A percentile compares a stretch with the other conserved stretches of the same genome.
Evolutionary conservation across 1,140 invertebrate genomes (phyloP).

Genomic region (Vanessa atalanta): DNA sequence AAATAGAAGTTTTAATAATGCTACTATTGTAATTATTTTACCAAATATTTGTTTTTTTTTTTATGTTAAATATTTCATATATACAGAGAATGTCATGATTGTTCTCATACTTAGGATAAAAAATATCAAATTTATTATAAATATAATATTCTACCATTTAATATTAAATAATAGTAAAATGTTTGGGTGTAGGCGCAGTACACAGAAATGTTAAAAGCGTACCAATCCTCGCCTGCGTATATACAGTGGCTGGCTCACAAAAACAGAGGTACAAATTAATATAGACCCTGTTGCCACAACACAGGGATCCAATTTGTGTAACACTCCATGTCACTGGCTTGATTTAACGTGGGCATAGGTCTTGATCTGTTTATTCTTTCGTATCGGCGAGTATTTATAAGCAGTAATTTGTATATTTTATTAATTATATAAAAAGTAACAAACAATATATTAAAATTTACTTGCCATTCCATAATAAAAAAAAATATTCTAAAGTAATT

Average conservation of each 20-base stretch:
- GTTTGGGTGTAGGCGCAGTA: conserved; percentile 78
- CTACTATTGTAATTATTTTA: no score
- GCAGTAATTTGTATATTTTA: no score
- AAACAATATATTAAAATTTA: no score
- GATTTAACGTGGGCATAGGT: conserved; percentile 45
- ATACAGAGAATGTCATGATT: no score
- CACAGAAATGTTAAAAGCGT: conserved; percentile 79
- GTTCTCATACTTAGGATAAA: background rate
- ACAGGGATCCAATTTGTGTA: conserved; percentile 53
- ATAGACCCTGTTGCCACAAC: conserved; percentile 36
- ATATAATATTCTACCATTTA: background rate
- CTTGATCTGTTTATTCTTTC: conserved; percentile 15
- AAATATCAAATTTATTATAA: background rate
- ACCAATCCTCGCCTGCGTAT: conserved; percentile 79
- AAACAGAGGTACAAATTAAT: conserved; percentile 66
- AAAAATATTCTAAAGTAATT: no score
- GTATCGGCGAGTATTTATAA: conserved; percentile 22
- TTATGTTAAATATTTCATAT: no score
- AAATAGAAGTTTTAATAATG: no score
- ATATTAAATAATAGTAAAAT: conserved; percentile 4
- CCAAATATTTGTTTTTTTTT: no score
- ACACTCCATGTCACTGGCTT: conserved; percentile 62
- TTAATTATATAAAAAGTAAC: no score
- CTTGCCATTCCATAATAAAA: no score
- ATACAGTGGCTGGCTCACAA: conserved; percentile 79